Conservation (phyloP, 1,140 invertebrate genomes). For the Bombus waltoni region DNA sequence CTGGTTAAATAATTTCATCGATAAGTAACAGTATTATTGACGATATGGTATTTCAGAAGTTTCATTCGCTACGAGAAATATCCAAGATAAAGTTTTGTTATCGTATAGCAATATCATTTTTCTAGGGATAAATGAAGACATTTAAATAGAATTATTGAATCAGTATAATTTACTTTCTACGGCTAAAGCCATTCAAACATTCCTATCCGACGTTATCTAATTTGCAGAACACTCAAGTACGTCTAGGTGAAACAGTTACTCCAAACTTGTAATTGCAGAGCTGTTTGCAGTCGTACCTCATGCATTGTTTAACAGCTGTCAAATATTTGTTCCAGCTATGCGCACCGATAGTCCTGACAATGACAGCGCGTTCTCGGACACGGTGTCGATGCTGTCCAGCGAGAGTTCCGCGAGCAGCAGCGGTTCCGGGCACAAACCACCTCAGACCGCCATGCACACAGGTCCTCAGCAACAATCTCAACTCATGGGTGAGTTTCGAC, state of each 20-base stretch:
- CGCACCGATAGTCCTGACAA: slow-evolving; percentile 97
- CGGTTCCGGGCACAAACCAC: slow-evolving; percentile 86
- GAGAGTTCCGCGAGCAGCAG: slow-evolving; percentile 95
- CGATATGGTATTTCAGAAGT: too few relatives aligned
- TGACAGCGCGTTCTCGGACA: slow-evolving; percentile 98
- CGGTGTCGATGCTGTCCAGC: slow-evolving; percentile 94
- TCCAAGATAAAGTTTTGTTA: background rate
- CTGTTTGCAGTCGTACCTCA: background rate
- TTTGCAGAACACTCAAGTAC: background rate
- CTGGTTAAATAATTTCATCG: too few relatives aligned
- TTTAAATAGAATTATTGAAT: background rate
- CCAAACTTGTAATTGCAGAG: background rate
- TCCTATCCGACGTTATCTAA: background rate
- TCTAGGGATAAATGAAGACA: too few relatives aligned
- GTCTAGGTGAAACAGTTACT: background rate
- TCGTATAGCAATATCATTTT: background rate
- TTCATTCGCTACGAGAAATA: too few relatives aligned
- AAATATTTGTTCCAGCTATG: slow-evolving; percentile 75
- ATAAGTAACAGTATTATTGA: too few relatives aligned
- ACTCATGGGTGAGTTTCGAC: slow-evolving; percentile 76
- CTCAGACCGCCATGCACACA: slow-evolving; percentile 80
- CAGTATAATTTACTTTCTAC: background rate
- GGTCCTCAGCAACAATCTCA: slow-evolving; percentile 78
- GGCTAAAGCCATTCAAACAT: background rate
- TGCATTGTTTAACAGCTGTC: background rate